Evolutionary conservation across 2,888 invertebrate genomes (phyloP), one percentile per base, ranked within the genome.

Genomic region (Xestoiulus laeticollis): DNA sequence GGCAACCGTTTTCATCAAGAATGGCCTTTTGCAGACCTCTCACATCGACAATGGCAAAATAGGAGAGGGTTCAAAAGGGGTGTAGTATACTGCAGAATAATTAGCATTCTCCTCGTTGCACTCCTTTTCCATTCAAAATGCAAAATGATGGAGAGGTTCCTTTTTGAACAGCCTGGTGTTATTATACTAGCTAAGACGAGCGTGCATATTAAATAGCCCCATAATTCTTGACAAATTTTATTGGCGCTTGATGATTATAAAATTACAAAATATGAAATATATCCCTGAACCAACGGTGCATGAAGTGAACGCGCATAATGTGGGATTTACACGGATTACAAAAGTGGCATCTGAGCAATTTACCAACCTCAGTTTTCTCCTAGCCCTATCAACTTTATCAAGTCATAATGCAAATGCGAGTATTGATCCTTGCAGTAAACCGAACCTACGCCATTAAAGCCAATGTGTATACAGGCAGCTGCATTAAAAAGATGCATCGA

Each of bases 191-290:
- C 22, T 30, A 30, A 78, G 78, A 78, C 14, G 78, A 78, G 78
- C 78, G 78, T 78, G 78, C 78, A 78, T 78, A 30, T 78, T 78
- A 78, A 78, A 78, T 78, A 78, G 78, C 78, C 78, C 26, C 78
- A 30, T 78, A 26, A 78, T 78, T 78, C 78, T 78, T 78, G 22
- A 78, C 78, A 78, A 78, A 78, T 78, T 78, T 78, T 78, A 78
- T 78, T 78, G 78, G 78, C 78, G 26, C 78, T 78, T 78, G 78
- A 78, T 78, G 78, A 78, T 78, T 78, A 78, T 78, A 78, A 78
- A 78, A 78, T 78, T 78, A 78, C 78, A 14, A 78, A 30, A 30
- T 78, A 78, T 78, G 78, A 78, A 26, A 78, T 30, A 30, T 78
- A 30, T 30, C 10, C 26, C 14, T 78, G 14, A 78, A 30, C 78